Evolutionary conservation across 2,888 invertebrate genomes (phyloP).

Genomic region (Germaria angustata): DNA sequence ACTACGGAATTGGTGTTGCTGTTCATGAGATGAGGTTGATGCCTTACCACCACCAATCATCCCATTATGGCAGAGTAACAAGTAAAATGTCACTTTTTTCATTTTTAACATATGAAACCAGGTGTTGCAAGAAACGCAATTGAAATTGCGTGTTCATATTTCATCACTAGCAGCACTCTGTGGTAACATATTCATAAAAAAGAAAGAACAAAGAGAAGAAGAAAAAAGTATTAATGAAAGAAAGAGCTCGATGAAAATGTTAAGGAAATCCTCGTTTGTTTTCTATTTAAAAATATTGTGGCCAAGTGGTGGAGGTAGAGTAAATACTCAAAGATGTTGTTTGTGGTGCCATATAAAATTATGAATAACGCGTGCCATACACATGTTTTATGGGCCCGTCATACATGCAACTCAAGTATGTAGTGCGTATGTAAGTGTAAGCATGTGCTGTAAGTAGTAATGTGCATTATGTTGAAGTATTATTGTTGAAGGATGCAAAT

Average conservation of each 20-base stretch:
- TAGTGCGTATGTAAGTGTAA: not conserved
- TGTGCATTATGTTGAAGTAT: conserved; percentile 64
- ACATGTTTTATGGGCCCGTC: conserved; percentile 17
- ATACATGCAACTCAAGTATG: not conserved
- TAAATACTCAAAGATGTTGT: not conserved
- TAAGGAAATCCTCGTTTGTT: conserved; percentile 54
- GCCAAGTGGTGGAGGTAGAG: not conserved
- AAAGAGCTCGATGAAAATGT: conserved; percentile 36
- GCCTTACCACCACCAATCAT: conserved; percentile 10
- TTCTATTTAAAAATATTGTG: conserved; percentile 29
- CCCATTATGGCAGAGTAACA: conserved; percentile 27
- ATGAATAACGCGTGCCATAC: conserved; percentile 48
- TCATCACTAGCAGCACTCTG: conserved; percentile 1
- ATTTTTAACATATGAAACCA: conserved; percentile 21
- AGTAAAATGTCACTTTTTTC: conserved; percentile 46
- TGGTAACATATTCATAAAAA: not conserved
- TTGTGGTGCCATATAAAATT: conserved; percentile 34
- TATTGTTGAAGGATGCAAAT: conserved; percentile 68
- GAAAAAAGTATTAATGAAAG: not conserved
- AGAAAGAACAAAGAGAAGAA: not conserved
- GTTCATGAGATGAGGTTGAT: conserved; percentile 12
- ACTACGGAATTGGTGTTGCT: not conserved
- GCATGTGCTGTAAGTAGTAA: conserved; percentile 18
- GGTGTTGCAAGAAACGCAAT: conserved; percentile 60
- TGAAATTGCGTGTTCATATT: conserved; percentile 62